A percentile compares a stretch with the other conserved stretches of the same genome.
phyloP scores from a whole-genome alignment of 2,797 vertebrate genomes.

The Anguilla megastoma region DNA sequence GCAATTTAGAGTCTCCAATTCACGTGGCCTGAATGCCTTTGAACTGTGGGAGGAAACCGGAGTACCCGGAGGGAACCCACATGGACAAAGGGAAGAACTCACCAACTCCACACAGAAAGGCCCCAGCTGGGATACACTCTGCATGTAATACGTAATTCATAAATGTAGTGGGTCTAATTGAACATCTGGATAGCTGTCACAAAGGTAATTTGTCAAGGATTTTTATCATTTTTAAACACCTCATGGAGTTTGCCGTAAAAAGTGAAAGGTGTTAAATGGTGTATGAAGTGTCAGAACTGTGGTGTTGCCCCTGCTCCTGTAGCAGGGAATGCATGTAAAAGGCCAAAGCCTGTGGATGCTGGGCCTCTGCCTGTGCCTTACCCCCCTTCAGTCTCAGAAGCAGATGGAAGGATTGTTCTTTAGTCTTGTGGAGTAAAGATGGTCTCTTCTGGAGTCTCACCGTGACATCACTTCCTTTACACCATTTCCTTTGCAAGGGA shows the following conservation, averaged over 20 bases:
- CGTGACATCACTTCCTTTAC: not conserved
- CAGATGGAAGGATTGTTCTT: not conserved
- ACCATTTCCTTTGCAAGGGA: not conserved
- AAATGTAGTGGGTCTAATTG: not conserved
- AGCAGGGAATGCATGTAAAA: not conserved
- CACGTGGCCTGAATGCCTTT: too few relatives aligned
- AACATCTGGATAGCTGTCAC: not conserved
- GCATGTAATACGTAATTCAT: not conserved
- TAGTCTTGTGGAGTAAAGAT: not conserved
- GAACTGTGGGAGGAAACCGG: too few relatives aligned
- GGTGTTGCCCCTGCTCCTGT: not conserved
- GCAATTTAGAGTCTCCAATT: too few relatives aligned
- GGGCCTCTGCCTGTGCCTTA: not conserved
- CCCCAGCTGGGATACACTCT: not conserved
- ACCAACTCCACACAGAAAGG: too few relatives aligned
- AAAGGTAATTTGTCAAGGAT: not conserved
- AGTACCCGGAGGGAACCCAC: too few relatives aligned
- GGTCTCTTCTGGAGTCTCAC: not conserved
- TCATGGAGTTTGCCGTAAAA: not conserved
- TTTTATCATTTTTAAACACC: not conserved
- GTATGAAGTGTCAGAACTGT: not conserved
- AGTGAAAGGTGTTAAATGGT: not conserved
- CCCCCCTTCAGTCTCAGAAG: not conserved
- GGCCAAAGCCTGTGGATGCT: not conserved
- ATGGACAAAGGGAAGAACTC: too few relatives aligned